Evolutionary conservation across 1,140 invertebrate genomes (phyloP).

Genomic region (Tigriopus japonicus): DNA sequence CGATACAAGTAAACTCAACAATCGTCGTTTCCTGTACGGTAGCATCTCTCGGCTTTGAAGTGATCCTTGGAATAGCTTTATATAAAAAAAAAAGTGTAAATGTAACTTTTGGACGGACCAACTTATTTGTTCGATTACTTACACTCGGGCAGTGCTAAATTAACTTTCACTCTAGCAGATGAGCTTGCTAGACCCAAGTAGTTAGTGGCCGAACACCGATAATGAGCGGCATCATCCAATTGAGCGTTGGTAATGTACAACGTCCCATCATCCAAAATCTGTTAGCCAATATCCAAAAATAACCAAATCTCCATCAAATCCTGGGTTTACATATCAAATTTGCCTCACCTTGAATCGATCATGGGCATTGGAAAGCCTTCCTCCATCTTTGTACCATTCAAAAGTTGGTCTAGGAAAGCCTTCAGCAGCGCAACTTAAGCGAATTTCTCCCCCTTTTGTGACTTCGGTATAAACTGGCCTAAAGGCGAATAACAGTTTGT

Average conservation of each 20-base stretch:
- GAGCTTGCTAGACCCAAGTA: conserved; percentile 7
- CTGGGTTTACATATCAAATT: too few species aligned
- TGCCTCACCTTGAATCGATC: conserved; percentile 15
- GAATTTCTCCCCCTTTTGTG: conserved; percentile 19
- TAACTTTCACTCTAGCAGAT: conserved; percentile 1
- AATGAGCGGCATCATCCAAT: conserved; percentile 5
- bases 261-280: conserved; percentile 5
- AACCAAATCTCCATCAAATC: too few species aligned
- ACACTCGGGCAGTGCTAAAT: conserved; percentile 8
- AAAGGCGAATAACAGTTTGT: too few species aligned
- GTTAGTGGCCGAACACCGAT: conserved; percentile 5
- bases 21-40: conserved; percentile 8
- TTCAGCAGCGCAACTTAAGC: conserved; percentile 22
- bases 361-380: conserved; percentile 18
- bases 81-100: background rate
- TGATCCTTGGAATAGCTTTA: conserved; percentile 5
- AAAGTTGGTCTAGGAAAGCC: conserved; percentile 23
- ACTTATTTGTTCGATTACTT: background rate
- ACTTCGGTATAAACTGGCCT: conserved; percentile 17
- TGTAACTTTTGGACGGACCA: too few species aligned
- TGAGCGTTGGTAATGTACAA: conserved; percentile 6
- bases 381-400: conserved; percentile 24
- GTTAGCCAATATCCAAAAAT: background rate
- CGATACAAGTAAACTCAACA: conserved; percentile 14
- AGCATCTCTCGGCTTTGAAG: conserved; percentile 7